Evolutionary conservation across 2,888 invertebrate genomes (phyloP).

Genomic region (Andricus curvator): DNA sequence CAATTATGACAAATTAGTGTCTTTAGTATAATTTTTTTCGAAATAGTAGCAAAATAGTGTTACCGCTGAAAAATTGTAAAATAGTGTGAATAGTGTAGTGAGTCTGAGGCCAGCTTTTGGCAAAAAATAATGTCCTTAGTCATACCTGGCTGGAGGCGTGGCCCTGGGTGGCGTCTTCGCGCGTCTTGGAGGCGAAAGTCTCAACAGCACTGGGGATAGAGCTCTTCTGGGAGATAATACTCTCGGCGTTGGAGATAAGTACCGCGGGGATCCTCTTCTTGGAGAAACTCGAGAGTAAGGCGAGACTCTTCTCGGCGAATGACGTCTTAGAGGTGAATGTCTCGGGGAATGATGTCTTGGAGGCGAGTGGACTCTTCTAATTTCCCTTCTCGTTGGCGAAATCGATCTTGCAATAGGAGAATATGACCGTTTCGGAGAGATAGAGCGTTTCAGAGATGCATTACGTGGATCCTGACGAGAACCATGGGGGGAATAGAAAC

Average conservation of each 20-base stretch:
- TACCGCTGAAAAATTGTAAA: too few species aligned
- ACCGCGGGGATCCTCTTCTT: not conserved
- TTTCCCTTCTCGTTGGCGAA: conserved; percentile 32
- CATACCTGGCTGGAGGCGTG: conserved; percentile 35
- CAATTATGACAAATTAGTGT: too few species aligned
- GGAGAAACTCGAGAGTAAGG: conserved; percentile 43
- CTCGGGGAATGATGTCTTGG: conserved; percentile 49
- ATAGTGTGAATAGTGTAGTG: too few species aligned
- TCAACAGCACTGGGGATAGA: conserved; percentile 33
- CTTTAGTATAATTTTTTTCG: too few species aligned
- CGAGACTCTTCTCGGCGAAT: conserved; percentile 50
- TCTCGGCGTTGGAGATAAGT: conserved; percentile 50
- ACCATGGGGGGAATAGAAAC: not conserved
- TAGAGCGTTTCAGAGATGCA: not conserved
- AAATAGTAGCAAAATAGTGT: too few species aligned
- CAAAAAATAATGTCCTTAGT: not conserved
- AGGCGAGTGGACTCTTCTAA: conserved; percentile 53
- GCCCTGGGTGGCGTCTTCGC: conserved; percentile 55
- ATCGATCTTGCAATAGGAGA: conserved; percentile 24
- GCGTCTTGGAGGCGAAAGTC: conserved; percentile 58
- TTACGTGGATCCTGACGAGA: not conserved
- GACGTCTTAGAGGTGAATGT: conserved; percentile 46
- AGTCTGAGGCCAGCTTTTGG: too few species aligned
- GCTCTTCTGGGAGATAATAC: conserved; percentile 42
- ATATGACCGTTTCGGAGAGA: not conserved